Percentiles rank a stretch among this genome's conserved stretches.
Conservation (phyloP, 2,888 invertebrate genomes). For the Drosophila vallismaia region DNA sequence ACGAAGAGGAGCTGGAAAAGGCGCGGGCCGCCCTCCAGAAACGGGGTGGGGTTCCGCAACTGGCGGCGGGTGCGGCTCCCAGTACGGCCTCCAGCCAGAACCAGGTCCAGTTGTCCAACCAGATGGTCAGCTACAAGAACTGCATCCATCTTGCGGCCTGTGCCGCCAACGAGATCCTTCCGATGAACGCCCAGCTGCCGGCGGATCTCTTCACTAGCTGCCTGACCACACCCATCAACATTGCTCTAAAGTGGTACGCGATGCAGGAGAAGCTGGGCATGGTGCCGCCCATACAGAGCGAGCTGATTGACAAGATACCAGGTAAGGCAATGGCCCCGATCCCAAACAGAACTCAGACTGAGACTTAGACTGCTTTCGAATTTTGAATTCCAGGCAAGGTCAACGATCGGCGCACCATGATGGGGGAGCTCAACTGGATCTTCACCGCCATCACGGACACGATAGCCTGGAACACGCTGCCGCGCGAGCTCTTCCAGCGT, state of each 20-base stretch:
- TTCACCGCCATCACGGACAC: conserved; percentile 99
- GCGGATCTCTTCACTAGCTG: conserved; percentile 99
- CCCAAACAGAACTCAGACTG: background rate
- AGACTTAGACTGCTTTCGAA: background rate
- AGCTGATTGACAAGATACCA: conserved; percentile 97
- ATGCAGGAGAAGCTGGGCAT: conserved; percentile 91
- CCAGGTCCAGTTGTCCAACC: conserved; percentile 69
- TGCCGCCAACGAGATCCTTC: conserved; percentile 95
- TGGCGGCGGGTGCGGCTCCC: conserved; percentile 8
- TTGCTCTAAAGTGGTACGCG: conserved; percentile 97
- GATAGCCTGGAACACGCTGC: conserved; percentile 99
- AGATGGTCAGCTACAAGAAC: conserved; percentile 88
- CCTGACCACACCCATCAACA: conserved; percentile 98
- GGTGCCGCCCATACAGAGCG: conserved; percentile 92
- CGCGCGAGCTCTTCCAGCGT: conserved; percentile 97
- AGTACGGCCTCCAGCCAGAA: background rate
- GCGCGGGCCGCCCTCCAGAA: conserved; percentile 56
- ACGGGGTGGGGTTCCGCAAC: conserved; percentile 68
- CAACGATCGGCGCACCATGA: conserved; percentile 97
- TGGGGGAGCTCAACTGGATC: conserved; percentile 99
- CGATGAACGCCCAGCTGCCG: conserved; percentile 98
- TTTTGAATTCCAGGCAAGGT: conserved; percentile 88
- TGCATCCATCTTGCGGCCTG: conserved; percentile 99
- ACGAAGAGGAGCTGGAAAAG: conserved; percentile 91
- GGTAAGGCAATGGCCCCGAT: conserved; percentile 4